Conservation (phyloP, 2,113 vertebrate genomes). For the Pomatorhinus ruficollis region DNA sequence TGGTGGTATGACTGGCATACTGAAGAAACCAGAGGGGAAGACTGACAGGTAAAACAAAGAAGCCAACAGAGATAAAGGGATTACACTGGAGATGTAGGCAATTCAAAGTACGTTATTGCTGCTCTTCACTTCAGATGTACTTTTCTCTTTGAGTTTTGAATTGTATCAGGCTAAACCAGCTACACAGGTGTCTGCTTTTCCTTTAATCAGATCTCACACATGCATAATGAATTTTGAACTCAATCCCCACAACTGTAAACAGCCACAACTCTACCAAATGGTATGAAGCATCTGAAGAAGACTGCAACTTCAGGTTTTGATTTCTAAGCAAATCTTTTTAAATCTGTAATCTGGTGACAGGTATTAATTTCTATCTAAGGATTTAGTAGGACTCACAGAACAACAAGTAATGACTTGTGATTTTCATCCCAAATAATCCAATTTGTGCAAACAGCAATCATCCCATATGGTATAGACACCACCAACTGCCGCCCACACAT, state of each 20-base stretch:
- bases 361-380: neutral
- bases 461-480: neutral
- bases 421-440: slow-evolving; percentile 10
- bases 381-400: neutral
- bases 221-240: neutral
- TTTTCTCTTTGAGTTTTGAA: neutral
- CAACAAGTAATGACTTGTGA: neutral
- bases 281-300: neutral
- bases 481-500: neutral
- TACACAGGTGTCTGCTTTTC: neutral
- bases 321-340: neutral
- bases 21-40: neutral
- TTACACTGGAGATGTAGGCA: neutral
- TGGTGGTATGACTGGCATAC: neutral
- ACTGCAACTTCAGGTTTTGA: neutral
- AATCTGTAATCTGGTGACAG: neutral
- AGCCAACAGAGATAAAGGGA: neutral
- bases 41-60: neutral
- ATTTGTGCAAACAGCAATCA: neutral
- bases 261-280: neutral
- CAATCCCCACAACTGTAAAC: neutral
- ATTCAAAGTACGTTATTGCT: neutral
- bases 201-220: neutral
- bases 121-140: neutral
- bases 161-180: neutral